Evolutionary conservation across 2,797 vertebrate genomes (phyloP).

Genomic region (Myotis planiceps): DNA sequence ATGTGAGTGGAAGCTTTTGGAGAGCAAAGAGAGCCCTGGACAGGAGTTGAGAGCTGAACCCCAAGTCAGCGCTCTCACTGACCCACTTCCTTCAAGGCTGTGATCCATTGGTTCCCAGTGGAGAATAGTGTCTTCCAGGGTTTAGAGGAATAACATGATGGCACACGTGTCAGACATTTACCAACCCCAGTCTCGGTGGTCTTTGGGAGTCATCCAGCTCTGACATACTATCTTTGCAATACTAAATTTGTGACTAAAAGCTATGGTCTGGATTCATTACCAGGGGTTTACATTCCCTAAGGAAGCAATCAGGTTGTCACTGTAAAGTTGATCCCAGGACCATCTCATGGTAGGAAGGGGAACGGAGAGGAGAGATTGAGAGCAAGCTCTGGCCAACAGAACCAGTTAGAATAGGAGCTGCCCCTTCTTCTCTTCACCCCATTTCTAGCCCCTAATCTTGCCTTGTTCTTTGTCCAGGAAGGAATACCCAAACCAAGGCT

Average conservation of each 20-base stretch:
- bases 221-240: not conserved
- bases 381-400: not conserved
- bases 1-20: not conserved
- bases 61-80: not conserved
- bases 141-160: not conserved
- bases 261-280: not conserved
- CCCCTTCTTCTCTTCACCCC: not conserved
- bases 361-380: not conserved
- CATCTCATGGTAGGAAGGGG: not conserved
- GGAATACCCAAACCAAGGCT: slow-evolving; percentile 23
- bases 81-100: not conserved
- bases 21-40: not conserved
- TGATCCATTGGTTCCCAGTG: not conserved
- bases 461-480: slow-evolving; percentile 31
- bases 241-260: not conserved
- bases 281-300: not conserved
- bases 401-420: not conserved
- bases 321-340: not conserved
- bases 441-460: not conserved
- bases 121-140: not conserved
- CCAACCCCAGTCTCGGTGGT: not conserved
- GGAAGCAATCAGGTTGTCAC: not conserved
- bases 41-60: not conserved
- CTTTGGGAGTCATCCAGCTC: not conserved
- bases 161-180: not conserved